Percentiles rank a stretch among this genome's conserved stretches.
phyloP scores from a whole-genome alignment of 2,113 vertebrate species.

The Corynorhinus townsendii region DNA sequence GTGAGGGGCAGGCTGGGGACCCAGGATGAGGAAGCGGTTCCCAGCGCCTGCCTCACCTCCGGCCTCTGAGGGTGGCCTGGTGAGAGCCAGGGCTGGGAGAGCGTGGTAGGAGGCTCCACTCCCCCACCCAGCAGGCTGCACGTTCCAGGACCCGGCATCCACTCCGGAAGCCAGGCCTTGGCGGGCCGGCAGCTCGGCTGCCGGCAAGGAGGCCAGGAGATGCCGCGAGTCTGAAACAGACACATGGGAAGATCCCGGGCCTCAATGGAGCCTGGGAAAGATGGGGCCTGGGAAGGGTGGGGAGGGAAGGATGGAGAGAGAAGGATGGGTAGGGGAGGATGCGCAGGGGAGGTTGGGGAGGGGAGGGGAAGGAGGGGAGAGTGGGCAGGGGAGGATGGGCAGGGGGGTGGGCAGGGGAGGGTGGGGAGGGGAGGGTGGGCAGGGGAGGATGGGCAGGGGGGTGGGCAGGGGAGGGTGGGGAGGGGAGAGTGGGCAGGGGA shows the following conservation, averaged over 20 bases:
- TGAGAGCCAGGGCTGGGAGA: not conserved
- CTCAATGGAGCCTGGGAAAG: not conserved
- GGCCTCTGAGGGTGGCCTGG: accelerated
- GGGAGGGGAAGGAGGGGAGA: too few relatives aligned
- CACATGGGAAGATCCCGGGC: not conserved
- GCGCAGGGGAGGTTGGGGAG: too few relatives aligned
- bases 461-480: too few relatives aligned
- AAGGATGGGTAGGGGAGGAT: too few relatives aligned
- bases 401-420: too few relatives aligned
- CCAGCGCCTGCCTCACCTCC: not conserved
- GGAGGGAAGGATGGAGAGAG: too few relatives aligned
- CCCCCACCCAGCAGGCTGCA: not conserved
- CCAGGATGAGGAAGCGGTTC: accelerated
- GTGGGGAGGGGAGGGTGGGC: too few relatives aligned
- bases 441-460: too few relatives aligned
- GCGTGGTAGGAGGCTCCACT: accelerated
- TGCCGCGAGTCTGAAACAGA: not conserved
- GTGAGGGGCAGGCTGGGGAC: accelerated
- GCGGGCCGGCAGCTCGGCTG: not conserved
- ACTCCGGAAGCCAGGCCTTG: not conserved
- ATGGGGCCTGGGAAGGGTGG: too few relatives aligned
- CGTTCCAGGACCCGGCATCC: not conserved
- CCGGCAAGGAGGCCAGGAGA: not conserved
- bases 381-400: too few relatives aligned
- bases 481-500: too few relatives aligned